phyloP scores from a whole-genome alignment of 2,797 vertebrate genomes.

The Danionella dracula region DNA sequence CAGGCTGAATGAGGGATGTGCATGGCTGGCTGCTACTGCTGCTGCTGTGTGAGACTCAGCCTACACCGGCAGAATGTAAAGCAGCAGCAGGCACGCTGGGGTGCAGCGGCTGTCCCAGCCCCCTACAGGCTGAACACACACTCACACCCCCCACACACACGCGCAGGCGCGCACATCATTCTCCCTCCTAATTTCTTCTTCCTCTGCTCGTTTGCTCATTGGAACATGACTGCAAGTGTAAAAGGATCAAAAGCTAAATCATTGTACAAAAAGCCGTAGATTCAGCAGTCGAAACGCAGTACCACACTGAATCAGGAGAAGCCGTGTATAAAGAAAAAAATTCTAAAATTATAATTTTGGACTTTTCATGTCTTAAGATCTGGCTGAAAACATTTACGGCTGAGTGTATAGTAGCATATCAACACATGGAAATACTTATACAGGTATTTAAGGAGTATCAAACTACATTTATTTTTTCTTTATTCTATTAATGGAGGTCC shows the following conservation, averaged over 20 bases:
- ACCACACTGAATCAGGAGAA: neutral
- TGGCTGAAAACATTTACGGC: neutral
- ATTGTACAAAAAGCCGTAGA: neutral
- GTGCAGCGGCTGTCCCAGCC: constrained; percentile 51
- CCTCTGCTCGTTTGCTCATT: neutral
- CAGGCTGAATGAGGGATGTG: constrained; percentile 51
- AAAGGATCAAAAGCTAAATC: neutral
- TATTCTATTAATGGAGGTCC: too few species aligned
- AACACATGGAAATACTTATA: constrained; percentile 13
- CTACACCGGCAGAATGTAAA: constrained; percentile 71
- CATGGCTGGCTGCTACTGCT: constrained; percentile 36
- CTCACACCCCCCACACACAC: constrained; percentile 8
- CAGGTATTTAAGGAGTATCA: too few species aligned
- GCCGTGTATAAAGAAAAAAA: neutral
- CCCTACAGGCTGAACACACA: constrained; percentile 37
- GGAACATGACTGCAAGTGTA: neutral
- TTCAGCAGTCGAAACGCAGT: too few species aligned
- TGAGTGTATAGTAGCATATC: constrained; percentile 7
- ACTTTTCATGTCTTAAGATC: constrained; percentile 8
- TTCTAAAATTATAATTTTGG: neutral
- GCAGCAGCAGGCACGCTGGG: constrained; percentile 52
- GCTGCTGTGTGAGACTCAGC: constrained; percentile 65
- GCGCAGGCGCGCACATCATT: neutral
- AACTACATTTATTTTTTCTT: too few species aligned
- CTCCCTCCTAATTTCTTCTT: neutral